Percentiles rank a stretch among this genome's conserved stretches.
Evolutionary conservation across 2,888 invertebrate genomes (phyloP).

Genomic region (Siphonodentalium dalli): DNA sequence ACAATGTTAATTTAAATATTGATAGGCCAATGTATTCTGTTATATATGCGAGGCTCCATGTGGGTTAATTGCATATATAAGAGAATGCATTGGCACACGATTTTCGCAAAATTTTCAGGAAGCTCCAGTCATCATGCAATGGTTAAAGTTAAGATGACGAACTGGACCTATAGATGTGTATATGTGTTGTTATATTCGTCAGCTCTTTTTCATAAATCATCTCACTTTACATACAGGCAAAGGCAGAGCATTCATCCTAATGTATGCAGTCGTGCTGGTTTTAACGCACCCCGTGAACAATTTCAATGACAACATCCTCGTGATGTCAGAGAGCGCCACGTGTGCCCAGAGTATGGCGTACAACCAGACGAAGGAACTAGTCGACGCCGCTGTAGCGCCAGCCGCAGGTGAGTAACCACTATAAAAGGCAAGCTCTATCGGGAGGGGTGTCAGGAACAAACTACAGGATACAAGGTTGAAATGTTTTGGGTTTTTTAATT

Average conservation of each 20-base stretch:
- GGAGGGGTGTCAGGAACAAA: too few relatives aligned
- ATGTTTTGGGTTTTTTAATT: too few relatives aligned
- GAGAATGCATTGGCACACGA: too few relatives aligned
- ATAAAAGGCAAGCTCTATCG: neutral
- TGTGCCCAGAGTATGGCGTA: constrained; percentile 57
- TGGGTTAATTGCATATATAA: too few relatives aligned
- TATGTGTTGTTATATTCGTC: neutral
- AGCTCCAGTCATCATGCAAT: too few relatives aligned
- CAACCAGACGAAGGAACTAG: constrained; percentile 51
- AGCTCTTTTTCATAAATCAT: neutral
- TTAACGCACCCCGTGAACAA: constrained; percentile 56
- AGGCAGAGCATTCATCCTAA: constrained; percentile 52
- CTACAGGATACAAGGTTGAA: too few relatives aligned
- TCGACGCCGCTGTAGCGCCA: constrained; percentile 44
- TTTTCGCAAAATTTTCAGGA: too few relatives aligned
- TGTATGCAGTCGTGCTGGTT: constrained; percentile 53
- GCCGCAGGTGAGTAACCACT: constrained; percentile 24
- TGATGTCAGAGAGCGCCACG: constrained; percentile 51
- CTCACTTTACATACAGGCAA: constrained; percentile 37
- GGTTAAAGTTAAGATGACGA: too few relatives aligned
- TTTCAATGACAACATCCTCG: constrained; percentile 51
- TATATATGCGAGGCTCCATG: too few relatives aligned
- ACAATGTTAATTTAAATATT: too few relatives aligned
- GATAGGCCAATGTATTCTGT: too few relatives aligned
- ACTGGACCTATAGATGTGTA: neutral